These are phyloP conservation scores for Venusia cambrica DNA, from an alignment of 2,888 invertebrate species.

Conservation along the genomic window DNA sequence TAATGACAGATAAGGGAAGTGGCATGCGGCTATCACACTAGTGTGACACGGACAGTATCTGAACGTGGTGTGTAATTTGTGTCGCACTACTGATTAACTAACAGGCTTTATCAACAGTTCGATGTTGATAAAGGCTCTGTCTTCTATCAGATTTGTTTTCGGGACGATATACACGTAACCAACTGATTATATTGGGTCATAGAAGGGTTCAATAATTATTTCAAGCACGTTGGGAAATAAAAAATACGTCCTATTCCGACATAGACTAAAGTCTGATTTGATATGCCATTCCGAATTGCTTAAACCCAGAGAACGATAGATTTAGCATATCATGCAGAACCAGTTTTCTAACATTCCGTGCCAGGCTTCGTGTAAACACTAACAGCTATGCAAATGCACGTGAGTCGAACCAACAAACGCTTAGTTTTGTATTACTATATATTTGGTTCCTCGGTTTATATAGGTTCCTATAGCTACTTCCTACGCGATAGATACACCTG, in stretches of 20 bases:
- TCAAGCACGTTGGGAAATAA: too few species aligned
- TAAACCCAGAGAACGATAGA: slow-evolving; percentile 10
- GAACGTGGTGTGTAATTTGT: slow-evolving; percentile 16
- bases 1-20: slow-evolving; percentile 34
- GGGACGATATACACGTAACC: too few species aligned
- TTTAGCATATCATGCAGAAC: slow-evolving; percentile 16
- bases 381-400: slow-evolving; percentile 14
- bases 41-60: slow-evolving; percentile 23
- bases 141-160: slow-evolving; percentile 2
- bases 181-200: too few species aligned
- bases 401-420: slow-evolving; percentile 4
- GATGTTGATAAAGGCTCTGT: slow-evolving; percentile 3
- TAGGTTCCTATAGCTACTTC: too few species aligned
- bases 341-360: slow-evolving; percentile 16
- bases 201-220: too few species aligned
- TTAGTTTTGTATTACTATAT: slow-evolving; percentile 1
- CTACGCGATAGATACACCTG: slow-evolving; percentile 32
- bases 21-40: slow-evolving; percentile 26
- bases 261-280: neutral
- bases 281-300: slow-evolving; percentile 3
- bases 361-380: slow-evolving; percentile 13
- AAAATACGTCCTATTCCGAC: too few species aligned
- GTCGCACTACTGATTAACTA: slow-evolving; percentile 16
- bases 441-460: too few species aligned
- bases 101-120: slow-evolving; percentile 13